phyloP scores from a whole-genome alignment of 2,888 invertebrate genomes.

The Heteromyza rotundicornis region DNA sequence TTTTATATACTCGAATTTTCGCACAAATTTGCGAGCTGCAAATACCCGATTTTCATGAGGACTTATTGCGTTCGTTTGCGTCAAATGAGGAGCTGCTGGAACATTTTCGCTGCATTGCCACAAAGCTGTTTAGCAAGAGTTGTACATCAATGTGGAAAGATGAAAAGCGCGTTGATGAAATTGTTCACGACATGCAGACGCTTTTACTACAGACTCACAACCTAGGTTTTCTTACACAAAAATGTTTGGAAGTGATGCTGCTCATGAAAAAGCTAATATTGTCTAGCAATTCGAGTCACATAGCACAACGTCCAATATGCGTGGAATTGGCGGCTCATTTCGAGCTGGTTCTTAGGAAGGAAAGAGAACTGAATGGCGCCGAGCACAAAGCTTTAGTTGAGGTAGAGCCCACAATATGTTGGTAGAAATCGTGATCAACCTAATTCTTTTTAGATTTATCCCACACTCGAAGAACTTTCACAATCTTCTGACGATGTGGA shows the following conservation, averaged over 20 bases:
- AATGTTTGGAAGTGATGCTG: conserved; percentile 33
- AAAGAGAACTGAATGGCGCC: too few species aligned
- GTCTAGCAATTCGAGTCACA: too few species aligned
- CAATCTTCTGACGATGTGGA: too few species aligned
- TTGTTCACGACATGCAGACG: conserved; percentile 39
- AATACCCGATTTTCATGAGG: conserved; percentile 45
- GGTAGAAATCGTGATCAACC: too few species aligned
- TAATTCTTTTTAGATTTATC: too few species aligned
- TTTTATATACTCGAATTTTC: conserved; percentile 41
- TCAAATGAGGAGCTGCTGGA: conserved; percentile 39
- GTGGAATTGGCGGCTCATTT: too few species aligned
- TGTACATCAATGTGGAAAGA: conserved; percentile 38
- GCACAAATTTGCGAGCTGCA: conserved; percentile 44
- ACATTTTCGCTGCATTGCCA: conserved; percentile 37
- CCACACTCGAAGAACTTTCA: too few species aligned
- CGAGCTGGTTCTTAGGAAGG: too few species aligned
- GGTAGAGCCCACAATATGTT: too few species aligned
- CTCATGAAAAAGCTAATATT: too few species aligned
- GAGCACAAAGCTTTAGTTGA: too few species aligned
- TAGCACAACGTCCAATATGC: too few species aligned
- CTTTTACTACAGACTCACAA: conserved; percentile 40
- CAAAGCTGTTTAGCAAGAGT: conserved; percentile 56
- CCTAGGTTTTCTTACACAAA: conserved; percentile 22
- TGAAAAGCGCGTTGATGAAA: conserved; percentile 24
- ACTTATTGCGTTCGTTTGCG: conserved; percentile 40